phyloP scores from a whole-genome alignment of 1,140 invertebrate genomes.

The Zaprionus ornatus region DNA sequence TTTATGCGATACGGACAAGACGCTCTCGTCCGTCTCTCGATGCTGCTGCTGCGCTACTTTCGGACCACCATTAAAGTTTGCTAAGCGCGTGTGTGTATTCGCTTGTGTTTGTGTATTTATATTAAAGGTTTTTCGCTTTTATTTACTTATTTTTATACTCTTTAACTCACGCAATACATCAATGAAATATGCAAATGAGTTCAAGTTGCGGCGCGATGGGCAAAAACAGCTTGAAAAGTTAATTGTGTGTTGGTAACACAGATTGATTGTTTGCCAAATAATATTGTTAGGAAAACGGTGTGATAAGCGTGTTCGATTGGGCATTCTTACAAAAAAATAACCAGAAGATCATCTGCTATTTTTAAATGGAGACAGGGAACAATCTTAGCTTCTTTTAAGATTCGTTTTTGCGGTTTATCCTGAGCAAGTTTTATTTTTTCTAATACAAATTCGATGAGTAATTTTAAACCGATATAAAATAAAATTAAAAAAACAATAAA shows the following conservation, averaged over 20 bases:
- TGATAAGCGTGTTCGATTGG: slow-evolving; percentile 9
- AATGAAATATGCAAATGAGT: slow-evolving; percentile 51
- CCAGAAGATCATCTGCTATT: neutral
- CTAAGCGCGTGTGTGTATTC: slow-evolving; percentile 12
- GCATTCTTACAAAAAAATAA: accelerated
- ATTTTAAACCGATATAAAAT: no score
- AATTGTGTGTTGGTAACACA: slow-evolving; percentile 36
- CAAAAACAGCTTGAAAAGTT: slow-evolving; percentile 30
- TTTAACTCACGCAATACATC: slow-evolving; percentile 48
- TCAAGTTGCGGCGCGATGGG: slow-evolving; percentile 22
- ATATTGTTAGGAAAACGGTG: slow-evolving; percentile 19
- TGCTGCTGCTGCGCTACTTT: slow-evolving; percentile 56
- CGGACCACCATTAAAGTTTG: slow-evolving; percentile 21
- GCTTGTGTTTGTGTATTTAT: slow-evolving; percentile 28
- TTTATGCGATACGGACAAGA: slow-evolving; percentile 60
- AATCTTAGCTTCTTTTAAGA: neutral
- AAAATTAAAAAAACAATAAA: no score
- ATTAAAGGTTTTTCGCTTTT: slow-evolving; percentile 19
- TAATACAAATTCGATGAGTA: no score
- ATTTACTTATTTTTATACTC: slow-evolving; percentile 30
- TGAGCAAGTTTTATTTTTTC: no score
- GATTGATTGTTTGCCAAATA: slow-evolving; percentile 20
- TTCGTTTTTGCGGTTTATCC: no score
- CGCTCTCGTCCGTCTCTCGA: slow-evolving; percentile 22
- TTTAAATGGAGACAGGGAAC: neutral